Conservation (phyloP, 64 coral and sea anemone species). For the Actinia equina region DNA sequence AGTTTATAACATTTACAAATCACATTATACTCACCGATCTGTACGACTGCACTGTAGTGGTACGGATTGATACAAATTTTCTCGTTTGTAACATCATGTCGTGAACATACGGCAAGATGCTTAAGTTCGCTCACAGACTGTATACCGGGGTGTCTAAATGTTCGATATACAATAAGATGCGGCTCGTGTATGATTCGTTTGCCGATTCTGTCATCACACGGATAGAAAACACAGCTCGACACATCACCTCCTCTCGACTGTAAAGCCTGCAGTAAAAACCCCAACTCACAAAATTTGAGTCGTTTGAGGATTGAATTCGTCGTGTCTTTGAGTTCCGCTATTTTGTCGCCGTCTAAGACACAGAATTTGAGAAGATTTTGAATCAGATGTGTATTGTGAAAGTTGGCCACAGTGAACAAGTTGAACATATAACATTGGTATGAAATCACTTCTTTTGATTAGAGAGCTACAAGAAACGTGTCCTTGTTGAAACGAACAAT, state of each 20-base stretch:
- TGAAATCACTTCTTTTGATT: constrained; percentile 10
- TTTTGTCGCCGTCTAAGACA: constrained; percentile 62
- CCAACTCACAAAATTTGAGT: constrained; percentile 58
- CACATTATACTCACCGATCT: constrained; percentile 41
- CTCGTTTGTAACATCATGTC: constrained; percentile 34
- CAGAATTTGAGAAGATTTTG: constrained; percentile 79
- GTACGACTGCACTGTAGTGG: constrained; percentile 70
- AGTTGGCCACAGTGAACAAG: constrained; percentile 55
- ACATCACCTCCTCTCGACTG: constrained; percentile 56
- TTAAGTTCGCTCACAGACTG: constrained; percentile 68
- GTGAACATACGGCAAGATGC: constrained; percentile 48
- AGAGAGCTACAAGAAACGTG: background rate
- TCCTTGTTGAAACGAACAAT: constrained; percentile 19
- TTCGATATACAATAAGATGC: constrained; percentile 71
- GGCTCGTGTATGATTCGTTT: constrained; percentile 73
- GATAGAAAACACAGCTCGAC: constrained; percentile 69
- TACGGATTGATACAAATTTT: constrained; percentile 87
- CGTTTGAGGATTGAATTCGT: constrained; percentile 80
- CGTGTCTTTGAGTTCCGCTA: constrained; percentile 80
- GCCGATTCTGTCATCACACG: constrained; percentile 57
- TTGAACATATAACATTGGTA: constrained; percentile 89
- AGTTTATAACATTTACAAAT: background rate
- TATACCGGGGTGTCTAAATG: constrained; percentile 71
- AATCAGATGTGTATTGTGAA: constrained; percentile 9
- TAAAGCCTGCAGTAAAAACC: constrained; percentile 37